Evolutionary conservation across 2,113 vertebrate genomes (phyloP).

Genomic region (Gila orcuttii): DNA sequence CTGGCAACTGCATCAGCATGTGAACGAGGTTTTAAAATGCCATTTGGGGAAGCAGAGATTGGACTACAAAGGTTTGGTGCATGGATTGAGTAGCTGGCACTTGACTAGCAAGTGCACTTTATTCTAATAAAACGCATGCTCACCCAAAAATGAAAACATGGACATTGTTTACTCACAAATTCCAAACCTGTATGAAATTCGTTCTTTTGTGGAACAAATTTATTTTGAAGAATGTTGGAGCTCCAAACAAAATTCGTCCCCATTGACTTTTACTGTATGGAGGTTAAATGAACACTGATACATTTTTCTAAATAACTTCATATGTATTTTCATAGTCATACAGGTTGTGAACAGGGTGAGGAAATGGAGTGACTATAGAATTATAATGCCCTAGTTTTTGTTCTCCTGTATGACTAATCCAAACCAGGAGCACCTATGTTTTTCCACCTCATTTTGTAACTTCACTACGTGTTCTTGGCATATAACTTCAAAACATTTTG

Average conservation of each 20-base stretch:
- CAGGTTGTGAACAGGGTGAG: not conserved
- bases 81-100: not conserved
- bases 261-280: not conserved
- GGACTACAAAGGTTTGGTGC: not conserved
- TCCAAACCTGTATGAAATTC: not conserved
- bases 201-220: not conserved
- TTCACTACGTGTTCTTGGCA: not conserved
- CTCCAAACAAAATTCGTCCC: not conserved
- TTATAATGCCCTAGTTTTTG: not conserved
- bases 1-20: slow-evolving; percentile 5
- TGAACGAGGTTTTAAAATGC: not conserved
- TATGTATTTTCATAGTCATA: not conserved
- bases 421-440: not conserved
- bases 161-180: not conserved
- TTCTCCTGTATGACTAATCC: not conserved
- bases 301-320: not conserved
- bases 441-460: not conserved
- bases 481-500: not conserved
- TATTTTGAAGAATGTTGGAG: not conserved
- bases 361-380: not conserved
- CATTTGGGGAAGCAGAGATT: not conserved
- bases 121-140: not conserved
- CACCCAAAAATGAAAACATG: not conserved
- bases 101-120: not conserved
- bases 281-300: not conserved